Evolutionary conservation across 2,113 vertebrate genomes (phyloP), one percentile per base, ranked within the genome.

Genomic region (Ondatra zibethicus): DNA sequence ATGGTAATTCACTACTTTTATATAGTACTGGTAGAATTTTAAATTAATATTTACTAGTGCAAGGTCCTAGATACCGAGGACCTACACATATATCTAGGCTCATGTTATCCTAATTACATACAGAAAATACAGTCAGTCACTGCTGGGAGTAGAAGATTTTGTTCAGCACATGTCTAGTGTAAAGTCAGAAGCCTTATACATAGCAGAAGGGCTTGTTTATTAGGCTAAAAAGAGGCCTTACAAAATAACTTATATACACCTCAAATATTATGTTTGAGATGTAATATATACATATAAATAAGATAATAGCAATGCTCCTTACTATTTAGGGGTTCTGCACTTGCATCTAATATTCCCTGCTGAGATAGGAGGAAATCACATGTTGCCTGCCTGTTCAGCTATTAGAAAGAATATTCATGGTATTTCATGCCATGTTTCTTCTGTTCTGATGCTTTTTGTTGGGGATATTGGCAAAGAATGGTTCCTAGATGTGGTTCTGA

Each of bases 111-210:
- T 29, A 76, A 10, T 13, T 3, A 33, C 23, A 23, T 3, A 33
- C 23, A 23, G 25, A 0, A 73, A 45, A 91, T 7, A 19, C n/a
- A 70, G 61, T 12, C 4, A 6, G 9, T 58, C 36, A 63, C 2
- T 42, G 39, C 17, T 2, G 19, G 13, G 50, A 21, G 39, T 1
- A 0, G 0, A 47, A 21, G 17, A 23, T 25, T 7, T 47, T 2
- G 39, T 7, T 42, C 14, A 3, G 2, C 55, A n/a, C 21, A 10
- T 1, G 39, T 66, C 25, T 55, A n/a, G 36, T 45, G 42, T n/a
- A 63, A 76, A 76, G 36, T n/a, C 47, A 66, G 25, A 55, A n/a
- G 31, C 21, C 0, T 25, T 5, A 33, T 13, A 7, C 39, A 23
- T n/a, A 42, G n/a, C 2, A 58, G 17, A n/a, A 0, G 47, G 33